Evolutionary conservation across 2,113 vertebrate genomes (phyloP).

Genomic region (Willisornis vidua): DNA sequence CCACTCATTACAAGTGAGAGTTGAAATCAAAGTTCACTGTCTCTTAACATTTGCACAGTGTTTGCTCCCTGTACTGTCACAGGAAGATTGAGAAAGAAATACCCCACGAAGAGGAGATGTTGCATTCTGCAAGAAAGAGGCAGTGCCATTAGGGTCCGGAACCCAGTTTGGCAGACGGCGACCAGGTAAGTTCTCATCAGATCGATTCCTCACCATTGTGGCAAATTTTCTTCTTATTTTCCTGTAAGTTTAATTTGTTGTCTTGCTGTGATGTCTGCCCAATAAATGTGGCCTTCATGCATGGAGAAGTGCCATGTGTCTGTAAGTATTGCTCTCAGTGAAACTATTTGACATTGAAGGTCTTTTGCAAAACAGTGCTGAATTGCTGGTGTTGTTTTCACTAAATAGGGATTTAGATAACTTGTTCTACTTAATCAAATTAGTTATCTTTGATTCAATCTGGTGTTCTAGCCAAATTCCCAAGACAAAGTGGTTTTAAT

Average conservation of each 20-base stretch:
- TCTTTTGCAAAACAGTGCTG: not conserved
- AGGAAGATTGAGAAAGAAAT: not conserved
- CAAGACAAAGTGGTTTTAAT: not conserved
- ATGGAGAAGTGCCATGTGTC: not conserved
- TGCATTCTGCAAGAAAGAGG: not conserved
- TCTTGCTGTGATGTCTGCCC: not conserved
- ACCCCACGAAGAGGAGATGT: not conserved
- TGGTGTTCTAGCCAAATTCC: constrained; percentile 31
- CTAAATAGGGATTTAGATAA: constrained; percentile 7
- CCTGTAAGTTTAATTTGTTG: not conserved
- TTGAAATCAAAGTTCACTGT: not conserved
- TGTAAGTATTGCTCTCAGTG: not conserved
- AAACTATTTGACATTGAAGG: not conserved
- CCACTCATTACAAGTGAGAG: not conserved
- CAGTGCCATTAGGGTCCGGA: accelerated
- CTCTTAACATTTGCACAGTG: not conserved
- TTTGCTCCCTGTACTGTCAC: not conserved
- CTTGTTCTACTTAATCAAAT: constrained; percentile 57
- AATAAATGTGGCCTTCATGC: accelerated
- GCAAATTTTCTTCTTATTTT: not conserved
- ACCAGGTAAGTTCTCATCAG: not conserved
- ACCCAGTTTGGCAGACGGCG: not conserved
- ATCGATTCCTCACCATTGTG: not conserved
- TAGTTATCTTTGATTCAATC: constrained; percentile 36
- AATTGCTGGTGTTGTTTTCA: not conserved